phyloP scores from a whole-genome alignment of 1,140 invertebrate genomes.

The Lasioglossum albipes region DNA sequence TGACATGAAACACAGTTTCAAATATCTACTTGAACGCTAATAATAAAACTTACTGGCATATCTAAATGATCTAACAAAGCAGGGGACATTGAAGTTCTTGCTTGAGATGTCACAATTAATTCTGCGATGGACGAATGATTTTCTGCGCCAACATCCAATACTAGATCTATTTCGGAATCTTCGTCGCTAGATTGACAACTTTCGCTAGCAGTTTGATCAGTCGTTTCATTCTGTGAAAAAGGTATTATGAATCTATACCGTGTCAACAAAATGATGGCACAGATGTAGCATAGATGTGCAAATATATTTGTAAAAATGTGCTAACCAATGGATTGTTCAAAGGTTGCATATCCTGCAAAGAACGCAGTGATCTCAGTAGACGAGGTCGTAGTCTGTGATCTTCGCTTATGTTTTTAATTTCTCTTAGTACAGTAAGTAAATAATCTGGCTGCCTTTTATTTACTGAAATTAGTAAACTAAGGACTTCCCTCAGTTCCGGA shows the following conservation, averaged over 20 bases:
- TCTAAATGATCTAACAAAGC: constrained; percentile 62
- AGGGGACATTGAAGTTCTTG: constrained; percentile 55
- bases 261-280: too few species aligned
- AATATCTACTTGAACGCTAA: not conserved
- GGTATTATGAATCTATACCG: not conserved
- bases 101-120: constrained; percentile 59
- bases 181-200: constrained; percentile 75
- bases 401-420: constrained; percentile 84
- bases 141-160: constrained; percentile 52
- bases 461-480: constrained; percentile 85
- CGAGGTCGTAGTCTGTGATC: constrained; percentile 83
- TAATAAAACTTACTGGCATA: constrained; percentile 55
- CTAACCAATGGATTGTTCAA: constrained; percentile 66
- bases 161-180: constrained; percentile 69
- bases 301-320: constrained; percentile 33
- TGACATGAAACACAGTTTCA: not conserved
- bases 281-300: not conserved
- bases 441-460: constrained; percentile 86
- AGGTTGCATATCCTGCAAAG: constrained; percentile 67
- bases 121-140: constrained; percentile 61
- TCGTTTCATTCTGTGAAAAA: constrained; percentile 66
- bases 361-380: constrained; percentile 83
- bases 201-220: constrained; percentile 70
- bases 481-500: constrained; percentile 80
- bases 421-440: constrained; percentile 84